Evolutionary conservation across 2,888 invertebrate genomes (phyloP), one percentile per base, ranked within the genome.

Genomic region (Eilema caniola): DNA sequence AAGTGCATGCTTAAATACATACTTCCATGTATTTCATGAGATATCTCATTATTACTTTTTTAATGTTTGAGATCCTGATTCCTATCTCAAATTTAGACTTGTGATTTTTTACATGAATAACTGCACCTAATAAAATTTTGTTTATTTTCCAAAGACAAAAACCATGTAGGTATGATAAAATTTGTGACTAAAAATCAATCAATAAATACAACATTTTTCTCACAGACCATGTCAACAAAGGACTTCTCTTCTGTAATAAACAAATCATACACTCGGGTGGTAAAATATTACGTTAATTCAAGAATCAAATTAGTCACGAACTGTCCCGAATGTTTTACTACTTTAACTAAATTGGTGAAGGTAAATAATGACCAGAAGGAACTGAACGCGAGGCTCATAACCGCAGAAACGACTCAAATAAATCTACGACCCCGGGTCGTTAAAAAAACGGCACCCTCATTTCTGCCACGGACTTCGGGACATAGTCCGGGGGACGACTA

Each of bases 361-460:
- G n/a, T 53, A 53, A 53, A 53, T 53, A 53, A 53, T 53, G 53
- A n/a, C 53, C 53, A 53, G 10, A n/a, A n/a, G 53, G n/a, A 53
- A 20, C 53, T n/a, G 53, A 53, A 53, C 53, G 53, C 53, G 53
- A n/a, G n/a, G 53, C 53, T 53, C 53, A 53, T 53, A 53, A 53
- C 53, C 53, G 20, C 53, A 53, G 53, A n/a, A 53, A 53, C 53
- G 53, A 53, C 53, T 53, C 53, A 53, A 53, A 53, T 53, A 53
- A 53, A 53, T 53, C 53, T 53, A 53, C 53, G n/a, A 53, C 53
- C n/a, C n/a, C 16, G n/a, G 20, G 53, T n/a, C 53, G 53, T 53
- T 53, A 12, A 47, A 67, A 61, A 33, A 31, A 61, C 8, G 41
- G 25, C n/a, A 12, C 41, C 59, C 31, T 23, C 33, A 20, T 3